Percentiles rank a stretch among this genome's conserved stretches.
Evolutionary conservation across 2,113 vertebrate genomes (phyloP).

Genomic region (Emydocephalus ijimae): DNA sequence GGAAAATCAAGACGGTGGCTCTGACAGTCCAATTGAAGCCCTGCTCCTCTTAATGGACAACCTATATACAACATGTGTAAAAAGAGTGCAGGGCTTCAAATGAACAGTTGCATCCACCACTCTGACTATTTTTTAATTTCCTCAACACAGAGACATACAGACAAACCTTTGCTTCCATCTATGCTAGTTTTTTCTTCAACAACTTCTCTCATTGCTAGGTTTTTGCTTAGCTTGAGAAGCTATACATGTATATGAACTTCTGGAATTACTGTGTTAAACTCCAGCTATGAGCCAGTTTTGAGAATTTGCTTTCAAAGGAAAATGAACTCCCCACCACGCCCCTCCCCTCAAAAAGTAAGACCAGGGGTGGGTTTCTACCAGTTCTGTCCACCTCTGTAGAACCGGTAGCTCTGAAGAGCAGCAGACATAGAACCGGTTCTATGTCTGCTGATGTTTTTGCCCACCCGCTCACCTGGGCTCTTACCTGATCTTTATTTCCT

Average conservation of each 20-base stretch:
- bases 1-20: not conserved
- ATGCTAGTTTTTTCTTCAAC: not conserved
- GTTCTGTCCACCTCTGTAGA: too few relatives aligned
- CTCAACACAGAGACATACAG: not conserved
- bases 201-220: not conserved
- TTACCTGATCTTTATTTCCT: too few relatives aligned
- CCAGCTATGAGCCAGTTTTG: not conserved
- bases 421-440: too few relatives aligned
- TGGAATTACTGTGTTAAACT: not conserved
- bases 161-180: not conserved
- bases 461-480: too few relatives aligned
- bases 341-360: not conserved
- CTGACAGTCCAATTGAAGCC: not conserved
- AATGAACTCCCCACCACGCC: accelerated
- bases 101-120: not conserved
- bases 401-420: too few relatives aligned
- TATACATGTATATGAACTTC: not conserved
- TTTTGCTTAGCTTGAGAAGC: not conserved
- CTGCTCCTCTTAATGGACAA: not conserved
- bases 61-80: not conserved
- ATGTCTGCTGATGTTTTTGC: too few relatives aligned
- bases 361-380: too few relatives aligned
- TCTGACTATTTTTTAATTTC: not conserved
- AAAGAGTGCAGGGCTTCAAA: not conserved
- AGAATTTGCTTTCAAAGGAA: not conserved